A percentile compares a stretch with the other conserved stretches of the same genome.
Evolutionary conservation across 2,888 invertebrate species (phyloP).

Genomic region (Euspilapteryx auroguttella): DNA sequence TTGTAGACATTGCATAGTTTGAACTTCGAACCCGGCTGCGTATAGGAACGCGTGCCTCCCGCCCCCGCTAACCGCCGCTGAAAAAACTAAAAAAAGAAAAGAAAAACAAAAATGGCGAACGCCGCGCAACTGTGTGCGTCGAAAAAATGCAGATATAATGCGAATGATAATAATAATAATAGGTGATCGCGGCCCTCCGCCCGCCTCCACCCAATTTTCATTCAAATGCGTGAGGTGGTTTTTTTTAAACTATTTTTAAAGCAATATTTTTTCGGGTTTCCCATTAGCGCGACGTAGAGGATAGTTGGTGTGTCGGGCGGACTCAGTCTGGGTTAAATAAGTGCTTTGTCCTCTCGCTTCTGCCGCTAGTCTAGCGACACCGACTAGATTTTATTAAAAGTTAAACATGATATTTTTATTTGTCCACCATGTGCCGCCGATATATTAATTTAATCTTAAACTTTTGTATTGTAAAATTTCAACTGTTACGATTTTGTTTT

Average conservation of each 20-base stretch:
- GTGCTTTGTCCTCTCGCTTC: constrained; percentile 20
- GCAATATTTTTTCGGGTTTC: constrained; percentile 54
- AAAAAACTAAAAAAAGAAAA: constrained; percentile 44
- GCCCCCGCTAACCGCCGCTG: constrained; percentile 30
- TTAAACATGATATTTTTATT: constrained; percentile 13
- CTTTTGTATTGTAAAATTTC: too few species aligned
- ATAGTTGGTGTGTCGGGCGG: constrained; percentile 26
- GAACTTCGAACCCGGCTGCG: constrained; percentile 24
- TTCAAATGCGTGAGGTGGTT: constrained; percentile 54
- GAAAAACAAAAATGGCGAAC: constrained; percentile 51
- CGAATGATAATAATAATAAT: constrained; percentile 61
- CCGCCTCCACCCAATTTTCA: constrained; percentile 53
- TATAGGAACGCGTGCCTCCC: constrained; percentile 22
- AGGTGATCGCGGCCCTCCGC: constrained; percentile 35
- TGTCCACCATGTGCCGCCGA: too few species aligned
- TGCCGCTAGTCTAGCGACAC: constrained; percentile 12
- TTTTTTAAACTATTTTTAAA: constrained; percentile 45
- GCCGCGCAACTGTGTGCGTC: constrained; percentile 36
- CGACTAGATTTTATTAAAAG: constrained; percentile 26
- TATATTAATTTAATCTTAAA: too few species aligned
- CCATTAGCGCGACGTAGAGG: constrained; percentile 46
- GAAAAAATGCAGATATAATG: constrained; percentile 60
- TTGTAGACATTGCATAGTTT: constrained; percentile 60
- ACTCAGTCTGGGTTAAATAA: constrained; percentile 20
- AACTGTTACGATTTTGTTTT: too few species aligned